phyloP scores from a whole-genome alignment of 1,140 invertebrate species.

The Pteromalus puparum region DNA sequence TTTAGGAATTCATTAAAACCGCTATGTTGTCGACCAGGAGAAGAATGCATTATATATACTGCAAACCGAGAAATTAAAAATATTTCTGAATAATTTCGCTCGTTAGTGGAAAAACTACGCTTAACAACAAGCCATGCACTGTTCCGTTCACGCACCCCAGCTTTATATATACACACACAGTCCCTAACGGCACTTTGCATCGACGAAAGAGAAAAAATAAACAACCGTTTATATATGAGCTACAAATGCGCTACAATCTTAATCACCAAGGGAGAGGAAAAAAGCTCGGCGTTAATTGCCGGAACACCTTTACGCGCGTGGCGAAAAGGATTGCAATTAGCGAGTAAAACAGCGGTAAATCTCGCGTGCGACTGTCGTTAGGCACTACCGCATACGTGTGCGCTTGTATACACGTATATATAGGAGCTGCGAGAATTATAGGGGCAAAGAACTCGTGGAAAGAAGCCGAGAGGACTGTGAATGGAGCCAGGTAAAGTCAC shows the following conservation, averaged over 20 bases:
- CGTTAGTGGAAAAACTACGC: no score
- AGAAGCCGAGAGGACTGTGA: not conserved
- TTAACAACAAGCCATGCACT: no score
- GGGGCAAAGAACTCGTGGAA: constrained; percentile 19
- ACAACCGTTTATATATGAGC: not conserved
- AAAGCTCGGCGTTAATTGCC: constrained; percentile 35
- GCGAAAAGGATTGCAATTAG: constrained; percentile 47
- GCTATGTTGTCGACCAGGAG: no score
- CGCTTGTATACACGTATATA: not conserved
- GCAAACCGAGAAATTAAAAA: no score
- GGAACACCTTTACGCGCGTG: not conserved
- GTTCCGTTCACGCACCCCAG: no score
- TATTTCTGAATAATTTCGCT: no score
- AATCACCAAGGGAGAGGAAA: constrained; percentile 7
- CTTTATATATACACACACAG: no score
- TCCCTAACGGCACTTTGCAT: not conserved
- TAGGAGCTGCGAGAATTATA: not conserved
- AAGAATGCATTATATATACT: no score
- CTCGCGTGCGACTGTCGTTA: constrained; percentile 25
- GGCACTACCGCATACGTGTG: constrained; percentile 11
- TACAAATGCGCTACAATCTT: constrained; percentile 17
- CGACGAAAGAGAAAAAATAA: not conserved
- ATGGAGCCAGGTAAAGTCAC: not conserved
- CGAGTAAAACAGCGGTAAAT: not conserved
- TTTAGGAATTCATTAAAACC: no score